These are phyloP conservation scores for Campopleginae sp. DNA, from an alignment of 2,888 invertebrate genomes.

Conservation along the genomic window DNA sequence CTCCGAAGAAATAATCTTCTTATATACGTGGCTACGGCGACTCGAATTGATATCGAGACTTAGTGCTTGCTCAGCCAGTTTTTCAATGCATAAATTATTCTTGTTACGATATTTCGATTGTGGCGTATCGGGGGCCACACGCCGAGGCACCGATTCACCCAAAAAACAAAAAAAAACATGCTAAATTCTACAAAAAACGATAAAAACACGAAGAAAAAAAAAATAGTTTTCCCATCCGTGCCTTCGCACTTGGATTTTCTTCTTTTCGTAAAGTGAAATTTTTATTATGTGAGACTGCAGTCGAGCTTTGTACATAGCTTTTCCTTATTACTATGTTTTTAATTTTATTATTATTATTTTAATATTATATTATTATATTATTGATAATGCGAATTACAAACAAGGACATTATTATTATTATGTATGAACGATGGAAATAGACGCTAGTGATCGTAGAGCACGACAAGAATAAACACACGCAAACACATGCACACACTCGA, in stretches of 20 bases:
- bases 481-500: constrained; percentile 40
- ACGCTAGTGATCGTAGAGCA: constrained; percentile 64
- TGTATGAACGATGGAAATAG: constrained; percentile 71
- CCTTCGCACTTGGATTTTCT: constrained; percentile 38
- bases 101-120: constrained; percentile 66
- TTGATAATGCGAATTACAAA: constrained; percentile 73
- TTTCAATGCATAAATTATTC: constrained; percentile 65
- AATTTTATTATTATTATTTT: constrained; percentile 79
- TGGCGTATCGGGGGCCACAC: constrained; percentile 55
- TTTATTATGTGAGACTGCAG: constrained; percentile 77
- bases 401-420: constrained; percentile 71
- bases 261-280: constrained; percentile 55
- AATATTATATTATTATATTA: constrained; percentile 46
- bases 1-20: constrained; percentile 56
- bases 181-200: constrained; percentile 25
- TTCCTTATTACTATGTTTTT: constrained; percentile 75
- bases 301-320: constrained; percentile 83
- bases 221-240: constrained; percentile 18
- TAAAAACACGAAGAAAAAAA: constrained; percentile 9
- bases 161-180: constrained; percentile 20
- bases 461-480: constrained; percentile 20
- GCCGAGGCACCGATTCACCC: constrained; percentile 50
- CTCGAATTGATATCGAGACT: constrained; percentile 70
- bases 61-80: constrained; percentile 69
- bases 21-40: constrained; percentile 68